phyloP scores from a whole-genome alignment of 2,113 vertebrate genomes.

The Oreochromis spilurus region DNA sequence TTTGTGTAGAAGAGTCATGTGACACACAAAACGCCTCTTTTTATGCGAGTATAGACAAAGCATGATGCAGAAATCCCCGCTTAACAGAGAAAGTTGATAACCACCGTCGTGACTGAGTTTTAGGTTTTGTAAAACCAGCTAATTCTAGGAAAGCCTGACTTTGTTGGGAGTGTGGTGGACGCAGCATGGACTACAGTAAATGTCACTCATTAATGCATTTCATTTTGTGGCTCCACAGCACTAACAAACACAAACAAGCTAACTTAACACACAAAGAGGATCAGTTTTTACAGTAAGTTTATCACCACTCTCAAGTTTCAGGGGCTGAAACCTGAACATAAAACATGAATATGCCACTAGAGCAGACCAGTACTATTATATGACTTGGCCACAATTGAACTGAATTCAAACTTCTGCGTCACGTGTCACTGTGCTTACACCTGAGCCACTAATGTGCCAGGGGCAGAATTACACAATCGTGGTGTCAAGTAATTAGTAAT shows the following conservation, averaged over 20 bases:
- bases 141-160: neutral
- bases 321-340: neutral
- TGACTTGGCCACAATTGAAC: neutral
- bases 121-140: neutral
- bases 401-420: neutral
- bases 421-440: neutral
- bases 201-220: neutral
- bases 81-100: neutral
- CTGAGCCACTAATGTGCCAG: neutral
- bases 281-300: neutral
- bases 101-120: accelerated
- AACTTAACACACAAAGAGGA: neutral
- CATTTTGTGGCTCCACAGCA: accelerated
- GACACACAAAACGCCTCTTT: neutral
- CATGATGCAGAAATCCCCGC: neutral
- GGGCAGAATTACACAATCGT: neutral
- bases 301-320: neutral
- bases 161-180: neutral
- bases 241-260: neutral
- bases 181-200: neutral
- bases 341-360: neutral
- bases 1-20: neutral
- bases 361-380: neutral
- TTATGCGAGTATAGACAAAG: neutral
- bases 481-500: neutral